These are phyloP conservation scores for Ichneumoninae sp. DNA, from an alignment of 2,888 invertebrate genomes.

Conservation along the genomic window DNA sequence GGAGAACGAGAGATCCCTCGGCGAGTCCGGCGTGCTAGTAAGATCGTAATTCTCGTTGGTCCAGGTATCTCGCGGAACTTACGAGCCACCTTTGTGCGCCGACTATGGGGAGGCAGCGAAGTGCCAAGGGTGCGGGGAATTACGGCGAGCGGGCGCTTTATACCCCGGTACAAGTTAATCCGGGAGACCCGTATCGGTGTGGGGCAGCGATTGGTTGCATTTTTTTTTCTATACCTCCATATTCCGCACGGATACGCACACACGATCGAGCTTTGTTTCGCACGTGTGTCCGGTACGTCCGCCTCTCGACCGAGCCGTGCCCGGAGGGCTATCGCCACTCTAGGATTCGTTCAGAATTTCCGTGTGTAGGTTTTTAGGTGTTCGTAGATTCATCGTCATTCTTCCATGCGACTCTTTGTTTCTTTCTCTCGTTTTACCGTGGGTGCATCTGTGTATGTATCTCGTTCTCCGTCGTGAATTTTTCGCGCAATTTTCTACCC, in stretches of 20 bases:
- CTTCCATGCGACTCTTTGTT: conserved; percentile 51
- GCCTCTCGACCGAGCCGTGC: conserved; percentile 51
- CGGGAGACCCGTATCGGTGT: conserved; percentile 65
- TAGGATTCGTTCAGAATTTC: conserved; percentile 57
- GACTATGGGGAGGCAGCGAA: conserved; percentile 61
- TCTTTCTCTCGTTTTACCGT: conserved; percentile 46
- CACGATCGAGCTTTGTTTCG: conserved; percentile 14
- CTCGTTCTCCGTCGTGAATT: conserved; percentile 46
- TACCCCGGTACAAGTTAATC: conserved; percentile 81
- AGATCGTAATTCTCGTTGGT: conserved; percentile 81
- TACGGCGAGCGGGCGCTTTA: conserved; percentile 71
- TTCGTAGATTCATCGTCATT: conserved; percentile 47
- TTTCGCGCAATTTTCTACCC: conserved; percentile 60
- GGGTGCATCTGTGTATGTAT: conserved; percentile 17
- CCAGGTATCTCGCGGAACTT: conserved; percentile 80
- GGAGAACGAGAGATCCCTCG: conserved; percentile 64
- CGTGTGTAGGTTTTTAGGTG: conserved; percentile 52
- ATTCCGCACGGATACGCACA: background rate
- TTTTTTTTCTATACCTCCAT: conserved; percentile 17
- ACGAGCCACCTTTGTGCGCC: conserved; percentile 79
- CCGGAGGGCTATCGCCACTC: conserved; percentile 34
- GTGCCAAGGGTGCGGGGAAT: conserved; percentile 47
- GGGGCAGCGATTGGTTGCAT: conserved; percentile 57
- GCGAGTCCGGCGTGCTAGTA: conserved; percentile 73
- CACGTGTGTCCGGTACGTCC: conserved; percentile 43